These are phyloP conservation scores for Silurus asotus DNA, from an alignment of 2,113 vertebrate species.

Conservation along the genomic window DNA sequence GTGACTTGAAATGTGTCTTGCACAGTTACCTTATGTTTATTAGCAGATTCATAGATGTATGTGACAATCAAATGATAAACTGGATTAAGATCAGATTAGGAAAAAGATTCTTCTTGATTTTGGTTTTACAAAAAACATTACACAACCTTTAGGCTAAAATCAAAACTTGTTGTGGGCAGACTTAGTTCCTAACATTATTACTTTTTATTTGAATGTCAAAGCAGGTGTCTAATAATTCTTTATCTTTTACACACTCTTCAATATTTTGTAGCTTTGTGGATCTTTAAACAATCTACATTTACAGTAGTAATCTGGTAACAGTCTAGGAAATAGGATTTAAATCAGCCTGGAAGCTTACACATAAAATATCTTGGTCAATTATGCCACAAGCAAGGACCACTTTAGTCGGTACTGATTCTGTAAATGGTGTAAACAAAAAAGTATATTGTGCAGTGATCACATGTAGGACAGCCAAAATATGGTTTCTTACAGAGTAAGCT, in stretches of 20 bases:
- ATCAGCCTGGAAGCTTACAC: neutral
- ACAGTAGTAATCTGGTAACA: neutral
- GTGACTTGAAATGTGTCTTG: too few species aligned
- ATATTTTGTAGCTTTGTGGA: neutral
- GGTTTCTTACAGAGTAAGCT: neutral
- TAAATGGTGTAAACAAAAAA: neutral
- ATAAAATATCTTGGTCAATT: neutral
- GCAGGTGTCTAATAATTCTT: neutral
- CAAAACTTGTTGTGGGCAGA: neutral
- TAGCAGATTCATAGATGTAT: neutral
- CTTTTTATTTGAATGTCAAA: neutral
- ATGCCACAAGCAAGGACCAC: neutral
- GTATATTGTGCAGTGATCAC: neutral
- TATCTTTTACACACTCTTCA: neutral
- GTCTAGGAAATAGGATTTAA: neutral
- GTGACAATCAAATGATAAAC: neutral
- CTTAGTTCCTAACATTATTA: neutral
- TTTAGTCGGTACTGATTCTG: neutral
- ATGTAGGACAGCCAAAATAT: neutral
- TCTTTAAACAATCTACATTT: neutral
- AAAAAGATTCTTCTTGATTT: neutral
- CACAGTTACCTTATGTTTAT: neutral
- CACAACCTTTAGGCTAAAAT: neutral
- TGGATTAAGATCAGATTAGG: neutral
- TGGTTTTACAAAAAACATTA: neutral